Evolutionary conservation across 2,888 invertebrate genomes (phyloP).

Genomic region (Apocheima hispidaria): DNA sequence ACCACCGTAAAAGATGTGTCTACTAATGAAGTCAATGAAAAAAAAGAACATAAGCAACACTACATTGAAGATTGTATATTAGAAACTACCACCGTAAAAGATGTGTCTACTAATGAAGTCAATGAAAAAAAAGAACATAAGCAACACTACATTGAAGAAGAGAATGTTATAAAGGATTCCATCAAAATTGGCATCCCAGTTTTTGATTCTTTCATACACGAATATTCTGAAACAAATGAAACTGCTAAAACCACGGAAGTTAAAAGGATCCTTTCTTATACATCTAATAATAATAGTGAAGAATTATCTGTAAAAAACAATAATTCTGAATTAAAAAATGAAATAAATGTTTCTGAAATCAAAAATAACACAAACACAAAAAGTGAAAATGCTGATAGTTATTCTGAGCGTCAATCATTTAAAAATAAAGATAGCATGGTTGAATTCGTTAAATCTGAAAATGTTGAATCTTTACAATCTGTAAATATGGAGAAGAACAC

Average conservation of each 20-base stretch:
- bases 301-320: conserved; percentile 17
- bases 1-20: conserved; percentile 28
- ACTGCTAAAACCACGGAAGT: conserved; percentile 31
- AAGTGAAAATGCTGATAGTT: not conserved
- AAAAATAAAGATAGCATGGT: not conserved
- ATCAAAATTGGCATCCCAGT: conserved; percentile 43
- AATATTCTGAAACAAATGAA: conserved; percentile 29
- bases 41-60: conserved; percentile 22
- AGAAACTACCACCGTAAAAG: conserved; percentile 30
- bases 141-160: conserved; percentile 33
- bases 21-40: conserved; percentile 24
- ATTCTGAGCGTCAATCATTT: conserved; percentile 3
- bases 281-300: conserved; percentile 24
- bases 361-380: not conserved
- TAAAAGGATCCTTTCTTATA: conserved; percentile 33
- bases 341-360: not conserved
- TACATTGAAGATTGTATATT: too few species aligned
- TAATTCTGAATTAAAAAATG: not conserved
- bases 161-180: conserved; percentile 41
- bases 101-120: conserved; percentile 23
- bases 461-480: not conserved
- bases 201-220: conserved; percentile 35
- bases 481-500: not conserved
- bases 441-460: not conserved
- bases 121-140: conserved; percentile 27